A percentile compares a stretch with the other conserved stretches of the same genome.
Evolutionary conservation across 2,888 invertebrate species (phyloP).

Genomic region (Drosophila atroscutellata): DNA sequence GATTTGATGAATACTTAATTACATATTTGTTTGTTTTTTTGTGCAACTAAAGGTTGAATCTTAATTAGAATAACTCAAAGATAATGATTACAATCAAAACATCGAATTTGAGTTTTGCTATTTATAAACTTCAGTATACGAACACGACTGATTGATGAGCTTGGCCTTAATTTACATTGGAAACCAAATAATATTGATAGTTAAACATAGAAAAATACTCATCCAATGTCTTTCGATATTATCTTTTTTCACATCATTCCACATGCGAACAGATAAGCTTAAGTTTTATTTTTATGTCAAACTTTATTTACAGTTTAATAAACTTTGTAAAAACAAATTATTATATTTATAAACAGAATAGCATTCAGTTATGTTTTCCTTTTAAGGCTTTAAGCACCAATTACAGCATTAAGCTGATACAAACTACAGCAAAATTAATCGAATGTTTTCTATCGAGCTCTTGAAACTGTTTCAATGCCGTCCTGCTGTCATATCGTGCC

Average conservation of each 20-base stretch:
- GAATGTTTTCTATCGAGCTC: conserved; percentile 39
- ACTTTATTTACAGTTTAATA: background rate
- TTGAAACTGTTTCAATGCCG: conserved; percentile 30
- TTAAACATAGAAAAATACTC: conserved; percentile 10
- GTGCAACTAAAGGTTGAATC: conserved; percentile 23
- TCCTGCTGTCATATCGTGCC: conserved; percentile 41
- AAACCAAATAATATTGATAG: conserved; percentile 12
- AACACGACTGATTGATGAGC: conserved; percentile 44
- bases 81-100: conserved; percentile 11
- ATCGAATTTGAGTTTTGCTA: conserved; percentile 20
- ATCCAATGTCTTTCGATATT: conserved; percentile 6
- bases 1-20: conserved; percentile 40
- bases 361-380: background rate
- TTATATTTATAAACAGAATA: background rate
- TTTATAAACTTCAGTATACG: conserved; percentile 24
- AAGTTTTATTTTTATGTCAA: background rate
- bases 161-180: conserved; percentile 42
- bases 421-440: conserved; percentile 38
- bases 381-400: conserved; percentile 7
- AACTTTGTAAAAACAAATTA: background rate
- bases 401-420: background rate
- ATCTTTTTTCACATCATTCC: background rate
- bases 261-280: background rate
- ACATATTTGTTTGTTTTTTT: conserved; percentile 6
- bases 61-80: conserved; percentile 44